phyloP scores from a whole-genome alignment of 2,888 invertebrate species.

The Notocelia uddmanniana region DNA sequence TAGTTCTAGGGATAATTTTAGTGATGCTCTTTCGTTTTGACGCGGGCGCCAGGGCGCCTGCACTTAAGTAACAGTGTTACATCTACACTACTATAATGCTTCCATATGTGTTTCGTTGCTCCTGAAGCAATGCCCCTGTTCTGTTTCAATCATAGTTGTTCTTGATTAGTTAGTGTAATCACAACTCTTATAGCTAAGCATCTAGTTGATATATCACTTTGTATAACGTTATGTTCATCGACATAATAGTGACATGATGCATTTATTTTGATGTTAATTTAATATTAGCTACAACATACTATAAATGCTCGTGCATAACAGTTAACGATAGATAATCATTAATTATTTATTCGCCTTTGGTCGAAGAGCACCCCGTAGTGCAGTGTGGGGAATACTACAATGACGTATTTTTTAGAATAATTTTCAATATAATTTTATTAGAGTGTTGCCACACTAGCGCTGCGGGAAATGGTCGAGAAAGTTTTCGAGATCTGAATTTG shows the following conservation, averaged over 20 bases:
- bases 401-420: slow-evolving; percentile 73
- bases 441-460: slow-evolving; percentile 65
- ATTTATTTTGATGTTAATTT: slow-evolving; percentile 85
- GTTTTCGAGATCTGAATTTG: slow-evolving; percentile 78
- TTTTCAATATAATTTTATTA: slow-evolving; percentile 64
- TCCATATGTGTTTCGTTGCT: slow-evolving; percentile 74
- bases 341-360: slow-evolving; percentile 77
- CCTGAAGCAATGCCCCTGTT: slow-evolving; percentile 63
- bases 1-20: slow-evolving; percentile 79
- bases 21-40: slow-evolving; percentile 69
- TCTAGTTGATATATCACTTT: slow-evolving; percentile 77
- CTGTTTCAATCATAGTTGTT: slow-evolving; percentile 68
- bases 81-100: slow-evolving; percentile 61
- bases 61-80: slow-evolving; percentile 52
- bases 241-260: slow-evolving; percentile 85
- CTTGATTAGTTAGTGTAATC: slow-evolving; percentile 83
- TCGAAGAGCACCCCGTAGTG: slow-evolving; percentile 57
- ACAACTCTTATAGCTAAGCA: slow-evolving; percentile 77
- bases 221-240: slow-evolving; percentile 78
- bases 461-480: slow-evolving; percentile 60
- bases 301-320: slow-evolving; percentile 81
- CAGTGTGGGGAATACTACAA: slow-evolving; percentile 67
- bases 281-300: slow-evolving; percentile 82
- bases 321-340: slow-evolving; percentile 79
- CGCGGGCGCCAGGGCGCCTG: slow-evolving; percentile 51